Evolutionary conservation across 2,113 vertebrate genomes (phyloP).

Genomic region (Chrysemys picta): DNA sequence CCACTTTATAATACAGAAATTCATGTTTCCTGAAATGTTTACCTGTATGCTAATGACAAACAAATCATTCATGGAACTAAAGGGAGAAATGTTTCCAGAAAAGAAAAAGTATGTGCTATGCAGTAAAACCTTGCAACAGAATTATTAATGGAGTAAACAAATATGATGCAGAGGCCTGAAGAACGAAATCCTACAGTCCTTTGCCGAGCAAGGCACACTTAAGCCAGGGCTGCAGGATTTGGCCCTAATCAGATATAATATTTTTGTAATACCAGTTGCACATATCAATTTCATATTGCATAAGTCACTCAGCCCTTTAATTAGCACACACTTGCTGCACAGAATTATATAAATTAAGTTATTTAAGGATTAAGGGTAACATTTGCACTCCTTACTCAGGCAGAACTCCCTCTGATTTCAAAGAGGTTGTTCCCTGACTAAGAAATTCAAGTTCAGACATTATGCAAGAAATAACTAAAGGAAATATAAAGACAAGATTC

Average conservation of each 20-base stretch:
- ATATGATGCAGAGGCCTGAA: constrained; percentile 30
- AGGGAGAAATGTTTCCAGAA: not conserved
- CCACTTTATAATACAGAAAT: not conserved
- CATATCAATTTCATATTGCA: constrained; percentile 6
- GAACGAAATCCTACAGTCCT: constrained; percentile 7
- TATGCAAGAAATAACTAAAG: not conserved
- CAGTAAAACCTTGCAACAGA: constrained; percentile 47
- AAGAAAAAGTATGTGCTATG: constrained; percentile 18
- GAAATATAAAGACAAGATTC: constrained; percentile 13
- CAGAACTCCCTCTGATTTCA: constrained; percentile 11
- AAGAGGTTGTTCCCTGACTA: not conserved
- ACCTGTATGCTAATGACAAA: constrained; percentile 27
- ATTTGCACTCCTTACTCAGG: not conserved
- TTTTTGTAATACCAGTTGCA: constrained; percentile 14
- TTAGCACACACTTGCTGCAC: not conserved
- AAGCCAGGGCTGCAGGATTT: constrained; percentile 25
- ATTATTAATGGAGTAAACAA: constrained; percentile 36
- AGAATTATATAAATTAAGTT: not conserved
- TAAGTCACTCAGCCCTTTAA: constrained; percentile 48
- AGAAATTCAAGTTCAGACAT: not conserved
- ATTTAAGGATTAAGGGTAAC: not conserved
- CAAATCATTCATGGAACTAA: not conserved
- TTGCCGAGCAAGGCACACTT: constrained; percentile 26
- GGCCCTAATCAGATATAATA: not conserved
- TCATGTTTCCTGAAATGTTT: not conserved